Evolutionary conservation across 2,113 vertebrate species (phyloP).

Genomic region (Todiramphus saurophagus): DNA sequence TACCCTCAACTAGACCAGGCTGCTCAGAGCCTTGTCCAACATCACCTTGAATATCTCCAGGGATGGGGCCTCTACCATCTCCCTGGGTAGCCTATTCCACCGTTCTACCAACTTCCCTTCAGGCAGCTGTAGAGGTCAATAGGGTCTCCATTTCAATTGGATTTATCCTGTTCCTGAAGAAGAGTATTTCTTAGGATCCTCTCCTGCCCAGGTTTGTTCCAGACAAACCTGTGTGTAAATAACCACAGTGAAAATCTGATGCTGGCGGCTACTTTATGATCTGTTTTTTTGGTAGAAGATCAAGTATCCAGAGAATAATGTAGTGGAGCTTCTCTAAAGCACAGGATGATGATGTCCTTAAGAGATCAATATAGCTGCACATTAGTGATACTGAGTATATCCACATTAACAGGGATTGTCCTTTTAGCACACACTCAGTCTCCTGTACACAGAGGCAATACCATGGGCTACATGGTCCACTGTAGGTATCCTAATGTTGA

Average conservation of each 20-base stretch:
- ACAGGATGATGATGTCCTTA: background rate
- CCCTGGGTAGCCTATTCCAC: too few species aligned
- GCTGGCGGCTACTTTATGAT: background rate
- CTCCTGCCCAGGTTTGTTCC: background rate
- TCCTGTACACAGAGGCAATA: accelerated
- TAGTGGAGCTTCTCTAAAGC: background rate
- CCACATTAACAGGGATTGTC: background rate
- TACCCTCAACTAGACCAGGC: too few species aligned
- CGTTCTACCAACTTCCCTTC: too few species aligned
- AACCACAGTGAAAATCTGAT: background rate
- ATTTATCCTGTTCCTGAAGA: background rate
- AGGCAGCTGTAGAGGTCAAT: too few species aligned
- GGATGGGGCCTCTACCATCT: too few species aligned
- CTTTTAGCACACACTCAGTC: background rate
- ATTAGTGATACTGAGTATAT: background rate
- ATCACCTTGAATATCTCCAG: too few species aligned
- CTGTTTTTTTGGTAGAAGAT: background rate
- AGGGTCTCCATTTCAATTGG: background rate
- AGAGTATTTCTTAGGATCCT: background rate
- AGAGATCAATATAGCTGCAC: background rate
- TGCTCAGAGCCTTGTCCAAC: too few species aligned
- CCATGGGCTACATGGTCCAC: background rate
- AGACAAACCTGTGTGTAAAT: background rate
- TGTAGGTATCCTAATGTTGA: background rate
- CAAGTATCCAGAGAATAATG: background rate